These are phyloP conservation scores for Aldrovandia affinis DNA, from an alignment of 2,797 vertebrate species.

Conservation along the genomic window DNA sequence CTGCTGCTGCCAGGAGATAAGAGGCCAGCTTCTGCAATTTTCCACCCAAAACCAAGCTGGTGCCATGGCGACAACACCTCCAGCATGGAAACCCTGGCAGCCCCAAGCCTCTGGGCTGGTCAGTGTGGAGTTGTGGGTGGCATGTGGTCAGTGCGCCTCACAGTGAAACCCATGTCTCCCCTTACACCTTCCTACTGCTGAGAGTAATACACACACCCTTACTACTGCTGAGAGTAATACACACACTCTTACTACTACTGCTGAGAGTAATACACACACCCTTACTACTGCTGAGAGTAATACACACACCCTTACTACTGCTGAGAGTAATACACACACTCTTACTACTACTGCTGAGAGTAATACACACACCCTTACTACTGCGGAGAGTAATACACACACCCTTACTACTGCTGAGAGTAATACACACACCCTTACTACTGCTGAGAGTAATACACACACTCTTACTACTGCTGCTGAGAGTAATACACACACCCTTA, in stretches of 20 bases:
- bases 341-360: no score
- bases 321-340: neutral
- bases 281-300: neutral
- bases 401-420: neutral
- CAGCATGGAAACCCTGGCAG: conserved; percentile 78
- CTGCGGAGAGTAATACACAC: neutral
- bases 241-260: neutral
- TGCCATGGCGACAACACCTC: conserved; percentile 56
- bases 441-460: neutral
- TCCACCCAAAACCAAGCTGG: conserved; percentile 12
- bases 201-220: neutral
- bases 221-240: neutral
- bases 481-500: no score
- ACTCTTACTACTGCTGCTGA: neutral
- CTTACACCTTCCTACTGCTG: neutral
- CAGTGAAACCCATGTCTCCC: no score
- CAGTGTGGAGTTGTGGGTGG: neutral
- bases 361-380: no score
- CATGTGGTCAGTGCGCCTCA: neutral
- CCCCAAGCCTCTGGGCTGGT: conserved; percentile 52
- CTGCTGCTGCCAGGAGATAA: conserved; percentile 55
- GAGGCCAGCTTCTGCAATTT: conserved; percentile 12
- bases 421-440: no score
- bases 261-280: neutral
- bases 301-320: no score